A percentile compares a stretch with the other conserved stretches of the same genome.
phyloP scores from a whole-genome alignment of 2,888 invertebrate genomes.

The Leptinotarsa juncta region DNA sequence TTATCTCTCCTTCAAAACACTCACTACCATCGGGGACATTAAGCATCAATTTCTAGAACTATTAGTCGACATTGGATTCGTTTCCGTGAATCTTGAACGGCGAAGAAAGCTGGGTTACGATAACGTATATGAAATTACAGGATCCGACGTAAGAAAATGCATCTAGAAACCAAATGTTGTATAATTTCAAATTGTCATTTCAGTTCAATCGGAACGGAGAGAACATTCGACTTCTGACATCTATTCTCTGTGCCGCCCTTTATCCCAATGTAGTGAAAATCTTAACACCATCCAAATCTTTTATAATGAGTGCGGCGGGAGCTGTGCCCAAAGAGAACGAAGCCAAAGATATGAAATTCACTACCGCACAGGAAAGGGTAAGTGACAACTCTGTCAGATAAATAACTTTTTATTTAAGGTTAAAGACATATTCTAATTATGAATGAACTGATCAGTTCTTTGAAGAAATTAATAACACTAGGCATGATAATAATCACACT shows the following conservation, averaged over 20 bases:
- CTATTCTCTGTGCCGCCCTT: constrained; percentile 89
- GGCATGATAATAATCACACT: too few relatives aligned
- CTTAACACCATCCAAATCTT: constrained; percentile 82
- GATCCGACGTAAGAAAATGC: constrained; percentile 49
- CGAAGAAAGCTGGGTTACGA: constrained; percentile 72
- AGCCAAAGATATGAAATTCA: constrained; percentile 80
- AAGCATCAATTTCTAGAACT: constrained; percentile 84
- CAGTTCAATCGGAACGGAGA: constrained; percentile 81
- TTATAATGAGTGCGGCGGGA: constrained; percentile 78
- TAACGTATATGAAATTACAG: constrained; percentile 67
- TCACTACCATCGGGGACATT: constrained; percentile 87
- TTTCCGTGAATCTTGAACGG: constrained; percentile 75
- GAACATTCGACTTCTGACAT: constrained; percentile 80
- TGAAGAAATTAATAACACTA: too few relatives aligned
- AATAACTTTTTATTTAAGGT: too few relatives aligned
- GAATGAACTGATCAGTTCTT: too few relatives aligned
- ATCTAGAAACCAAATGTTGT: neutral
- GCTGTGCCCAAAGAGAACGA: constrained; percentile 78
- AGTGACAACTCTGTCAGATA: constrained; percentile 25
- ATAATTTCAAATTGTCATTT: constrained; percentile 53
- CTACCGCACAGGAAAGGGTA: constrained; percentile 81
- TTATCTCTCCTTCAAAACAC: constrained; percentile 83
- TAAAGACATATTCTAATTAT: too few relatives aligned
- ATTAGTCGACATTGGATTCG: constrained; percentile 82
- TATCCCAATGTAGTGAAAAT: constrained; percentile 94